These are phyloP conservation scores for Zoanthus sansibaricus DNA, from an alignment of 92 coral and sea anemone genomes.

Conservation along the genomic window DNA sequence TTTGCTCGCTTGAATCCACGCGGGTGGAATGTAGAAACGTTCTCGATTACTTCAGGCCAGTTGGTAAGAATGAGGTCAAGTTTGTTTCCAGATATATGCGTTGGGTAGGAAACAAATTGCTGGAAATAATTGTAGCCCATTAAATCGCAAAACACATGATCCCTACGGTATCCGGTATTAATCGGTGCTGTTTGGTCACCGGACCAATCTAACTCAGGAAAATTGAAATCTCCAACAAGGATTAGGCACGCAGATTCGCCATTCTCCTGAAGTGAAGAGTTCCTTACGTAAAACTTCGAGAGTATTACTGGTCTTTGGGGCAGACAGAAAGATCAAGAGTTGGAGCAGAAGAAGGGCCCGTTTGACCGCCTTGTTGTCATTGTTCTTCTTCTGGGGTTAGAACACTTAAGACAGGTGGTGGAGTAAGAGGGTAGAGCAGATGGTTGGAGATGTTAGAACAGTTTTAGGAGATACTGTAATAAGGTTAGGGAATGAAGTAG, in stretches of 20 bases:
- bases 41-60: conserved; percentile 51
- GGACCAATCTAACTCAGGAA: conserved; percentile 67
- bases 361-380: background rate
- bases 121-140: conserved; percentile 57
- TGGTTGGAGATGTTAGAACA: too few species aligned
- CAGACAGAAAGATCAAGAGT: background rate
- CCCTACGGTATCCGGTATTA: background rate
- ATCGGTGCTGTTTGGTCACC: conserved; percentile 31
- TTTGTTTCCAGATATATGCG: conserved; percentile 58
- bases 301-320: background rate
- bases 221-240: conserved; percentile 66
- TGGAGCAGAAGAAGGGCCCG: background rate
- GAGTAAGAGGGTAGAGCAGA: too few species aligned
- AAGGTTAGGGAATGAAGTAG: too few species aligned
- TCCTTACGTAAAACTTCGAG: background rate
- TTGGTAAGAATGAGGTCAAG: conserved; percentile 53
- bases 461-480: too few species aligned
- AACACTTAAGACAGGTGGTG: too few species aligned
- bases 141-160: conserved; percentile 37
- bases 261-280: conserved; percentile 49
- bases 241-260: conserved; percentile 16
- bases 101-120: conserved; percentile 49
- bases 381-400: too few species aligned
- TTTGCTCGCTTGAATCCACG: conserved; percentile 6
- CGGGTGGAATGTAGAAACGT: conserved; percentile 55